These are phyloP conservation scores for Tinamus guttatus DNA, from an alignment of 2,113 vertebrate species.

Conservation along the genomic window DNA sequence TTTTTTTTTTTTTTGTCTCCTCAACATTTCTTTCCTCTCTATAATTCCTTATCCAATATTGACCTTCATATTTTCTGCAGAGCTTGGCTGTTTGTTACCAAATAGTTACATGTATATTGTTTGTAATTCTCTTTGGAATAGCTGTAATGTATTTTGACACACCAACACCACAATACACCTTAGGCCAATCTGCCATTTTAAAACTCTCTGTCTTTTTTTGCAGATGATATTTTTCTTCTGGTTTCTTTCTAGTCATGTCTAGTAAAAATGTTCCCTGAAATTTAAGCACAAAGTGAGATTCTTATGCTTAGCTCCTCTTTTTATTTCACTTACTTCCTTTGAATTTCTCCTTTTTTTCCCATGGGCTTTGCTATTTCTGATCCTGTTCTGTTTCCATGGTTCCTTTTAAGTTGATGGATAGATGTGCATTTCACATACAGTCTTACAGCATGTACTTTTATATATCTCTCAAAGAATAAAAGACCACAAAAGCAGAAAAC, in stretches of 20 bases:
- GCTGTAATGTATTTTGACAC: not conserved
- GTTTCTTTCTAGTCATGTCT: not conserved
- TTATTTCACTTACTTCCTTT: not conserved
- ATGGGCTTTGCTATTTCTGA: accelerated
- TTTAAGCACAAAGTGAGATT: not conserved
- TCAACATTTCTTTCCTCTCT: not conserved
- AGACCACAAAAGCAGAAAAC: not conserved
- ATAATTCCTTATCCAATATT: not conserved
- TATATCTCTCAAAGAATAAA: not conserved
- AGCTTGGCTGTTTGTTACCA: not conserved
- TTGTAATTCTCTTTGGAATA: not conserved
- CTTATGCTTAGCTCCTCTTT: not conserved
- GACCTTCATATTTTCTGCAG: accelerated
- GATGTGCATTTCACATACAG: not conserved
- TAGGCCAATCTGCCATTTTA: not conserved
- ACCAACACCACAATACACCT: accelerated
- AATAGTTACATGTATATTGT: accelerated
- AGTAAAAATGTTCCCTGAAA: not conserved
- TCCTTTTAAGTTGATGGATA: not conserved
- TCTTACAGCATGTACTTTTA: not conserved
- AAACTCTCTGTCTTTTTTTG: not conserved
- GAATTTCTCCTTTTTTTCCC: not conserved
- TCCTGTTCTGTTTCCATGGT: not conserved
- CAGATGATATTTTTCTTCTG: not conserved
- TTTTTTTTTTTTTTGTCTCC: not conserved